These are phyloP conservation scores for Cephalopholis sonnerati DNA, from an alignment of 2,113 vertebrate species.

Conservation along the genomic window DNA sequence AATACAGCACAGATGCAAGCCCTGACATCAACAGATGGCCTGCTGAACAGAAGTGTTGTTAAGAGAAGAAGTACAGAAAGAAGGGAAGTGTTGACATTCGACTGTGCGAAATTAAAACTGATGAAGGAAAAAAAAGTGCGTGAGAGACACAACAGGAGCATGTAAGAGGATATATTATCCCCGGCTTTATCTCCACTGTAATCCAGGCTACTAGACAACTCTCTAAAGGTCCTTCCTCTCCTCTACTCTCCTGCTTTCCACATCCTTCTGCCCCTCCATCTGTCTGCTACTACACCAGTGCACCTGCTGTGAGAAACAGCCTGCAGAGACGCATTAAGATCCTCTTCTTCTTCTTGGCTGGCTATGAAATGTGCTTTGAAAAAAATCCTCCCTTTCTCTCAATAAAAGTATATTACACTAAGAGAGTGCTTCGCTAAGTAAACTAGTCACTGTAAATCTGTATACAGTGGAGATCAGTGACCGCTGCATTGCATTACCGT, in stretches of 20 bases:
- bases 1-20: constrained; percentile 1
- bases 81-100: neutral
- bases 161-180: constrained; percentile 10
- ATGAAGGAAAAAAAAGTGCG: constrained; percentile 3
- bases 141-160: neutral
- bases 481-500: neutral
- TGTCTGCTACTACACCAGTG: neutral
- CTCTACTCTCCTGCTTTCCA: neutral
- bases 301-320: constrained; percentile 14
- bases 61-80: neutral
- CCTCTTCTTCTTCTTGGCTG: neutral
- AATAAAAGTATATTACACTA: neutral
- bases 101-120: neutral
- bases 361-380: neutral
- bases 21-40: constrained; percentile 41
- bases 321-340: neutral
- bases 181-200: neutral
- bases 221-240: neutral
- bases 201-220: constrained; percentile 12
- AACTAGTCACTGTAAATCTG: neutral
- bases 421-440: neutral
- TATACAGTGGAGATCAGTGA: neutral
- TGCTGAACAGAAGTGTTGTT: constrained; percentile 3
- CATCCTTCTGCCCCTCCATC: neutral
- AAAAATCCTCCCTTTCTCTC: neutral